Base-by-base conservation (phyloP, 2,888 invertebrate genomes). In the Andrena bicolor region DNA sequence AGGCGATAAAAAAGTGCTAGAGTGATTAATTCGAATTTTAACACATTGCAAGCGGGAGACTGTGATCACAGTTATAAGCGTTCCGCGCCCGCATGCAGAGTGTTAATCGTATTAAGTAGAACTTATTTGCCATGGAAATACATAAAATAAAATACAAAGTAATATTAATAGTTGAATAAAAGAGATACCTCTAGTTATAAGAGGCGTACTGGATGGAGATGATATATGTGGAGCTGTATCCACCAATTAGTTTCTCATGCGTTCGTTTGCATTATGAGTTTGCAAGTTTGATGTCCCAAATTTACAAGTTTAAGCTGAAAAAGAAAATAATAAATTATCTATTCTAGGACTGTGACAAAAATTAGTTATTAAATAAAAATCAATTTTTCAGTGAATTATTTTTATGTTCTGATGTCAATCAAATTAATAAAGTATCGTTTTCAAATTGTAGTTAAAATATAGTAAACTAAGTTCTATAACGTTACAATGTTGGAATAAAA, bases 291-390 rank as follows among this genome's bases (percentile, higher is more conserved):
- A 70, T 78, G 69, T 78, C 66, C 79, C 78, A 75, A 68, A 84
- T 72, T 68, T 80, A 84, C 80, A 84, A 76, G 73, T 60, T 66
- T 81, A 73, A 69, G 73, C 82, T 81, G 82, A 82, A 81, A 83
- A 83, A 82, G 65, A 82, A 81, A 83, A 76, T 80, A 80, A 76
- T 73, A 58, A 65, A 73, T 83, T 83, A 73, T 83, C 76, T 73
- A 82, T 77, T 73, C 68, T 76, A 83, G 35, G 66, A 76, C 58
- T 72, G 68, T 72, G 2, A 68, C 10, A 53, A 60, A 16, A 63
- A 65, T 74, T 73, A 20, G 35, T n/a, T 51, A 8, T 51, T 20
- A 51, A 51, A 51, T 51, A 41, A 41, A 41, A 41, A 41, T 41
- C 41, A 41, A 41, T 1, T 41, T 41, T 5, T 41, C 41, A 16